A percentile compares a stretch with the other conserved stretches of the same genome.
Evolutionary conservation across 2,797 vertebrate species (phyloP).

Genomic region (Eidolon dupreanum): DNA sequence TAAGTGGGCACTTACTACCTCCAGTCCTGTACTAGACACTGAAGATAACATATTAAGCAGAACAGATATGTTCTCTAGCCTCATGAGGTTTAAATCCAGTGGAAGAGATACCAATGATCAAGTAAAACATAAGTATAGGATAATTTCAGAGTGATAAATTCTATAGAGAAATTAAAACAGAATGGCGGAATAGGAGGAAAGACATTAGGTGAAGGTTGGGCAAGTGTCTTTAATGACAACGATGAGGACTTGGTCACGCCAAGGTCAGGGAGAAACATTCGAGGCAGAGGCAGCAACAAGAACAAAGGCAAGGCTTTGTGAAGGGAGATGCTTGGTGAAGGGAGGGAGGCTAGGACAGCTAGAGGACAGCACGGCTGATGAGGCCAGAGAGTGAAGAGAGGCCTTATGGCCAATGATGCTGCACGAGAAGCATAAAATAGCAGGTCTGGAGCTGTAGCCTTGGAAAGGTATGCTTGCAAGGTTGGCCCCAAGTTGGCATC

Average conservation of each 20-base stretch:
- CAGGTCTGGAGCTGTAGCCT: neutral
- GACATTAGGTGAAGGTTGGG: no score
- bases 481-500: no score
- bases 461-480: neutral
- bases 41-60: neutral
- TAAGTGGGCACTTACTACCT: neutral
- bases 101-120: neutral
- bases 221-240: neutral
- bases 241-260: neutral
- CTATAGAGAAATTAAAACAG: neutral
- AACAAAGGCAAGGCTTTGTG: neutral
- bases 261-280: no score
- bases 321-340: rapidly evolving
- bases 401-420: neutral
- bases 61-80: neutral
- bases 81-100: neutral
- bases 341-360: neutral
- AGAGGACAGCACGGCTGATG: rapidly evolving
- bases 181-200: neutral
- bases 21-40: neutral
- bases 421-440: neutral
- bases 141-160: neutral
- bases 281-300: neutral
- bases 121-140: neutral
- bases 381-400: neutral